Conservation (phyloP, 1,140 invertebrate genomes). For the Chironomus tepperi region DNA sequence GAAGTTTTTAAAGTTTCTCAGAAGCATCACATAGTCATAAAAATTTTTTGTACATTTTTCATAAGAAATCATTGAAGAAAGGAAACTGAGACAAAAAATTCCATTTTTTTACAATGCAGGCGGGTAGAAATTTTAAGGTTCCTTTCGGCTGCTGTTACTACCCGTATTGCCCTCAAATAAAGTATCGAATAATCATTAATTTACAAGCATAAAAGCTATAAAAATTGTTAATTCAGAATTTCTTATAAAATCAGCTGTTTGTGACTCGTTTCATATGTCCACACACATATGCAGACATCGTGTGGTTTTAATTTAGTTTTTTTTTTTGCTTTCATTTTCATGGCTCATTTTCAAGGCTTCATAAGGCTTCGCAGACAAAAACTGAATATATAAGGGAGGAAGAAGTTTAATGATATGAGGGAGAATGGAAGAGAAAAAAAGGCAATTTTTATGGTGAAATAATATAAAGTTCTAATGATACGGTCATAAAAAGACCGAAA, state of each 20-base stretch:
- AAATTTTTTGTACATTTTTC: neutral
- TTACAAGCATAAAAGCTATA: slow-evolving; percentile 8
- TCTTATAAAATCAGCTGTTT: neutral
- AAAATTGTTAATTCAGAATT: neutral
- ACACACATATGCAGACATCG: too few species aligned
- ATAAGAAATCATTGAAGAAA: neutral
- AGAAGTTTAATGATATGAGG: too few species aligned
- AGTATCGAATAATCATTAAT: neutral
- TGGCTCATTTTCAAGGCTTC: neutral
- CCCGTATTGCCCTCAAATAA: neutral
- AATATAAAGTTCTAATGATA: neutral
- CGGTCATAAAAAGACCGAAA: neutral
- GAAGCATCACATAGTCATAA: slow-evolving; percentile 6
- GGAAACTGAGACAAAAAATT: neutral
- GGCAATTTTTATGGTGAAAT: too few species aligned
- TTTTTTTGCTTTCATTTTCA: neutral
- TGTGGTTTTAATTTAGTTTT: too few species aligned
- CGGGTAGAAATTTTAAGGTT: slow-evolving; percentile 6
- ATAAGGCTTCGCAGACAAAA: neutral
- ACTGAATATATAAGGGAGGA: too few species aligned
- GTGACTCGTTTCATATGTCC: neutral
- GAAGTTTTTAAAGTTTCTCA: slow-evolving; percentile 1
- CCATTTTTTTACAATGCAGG: neutral
- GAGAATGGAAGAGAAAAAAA: too few species aligned
- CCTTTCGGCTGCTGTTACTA: neutral